Percentiles rank a stretch among this genome's conserved stretches.
phyloP scores from a whole-genome alignment of 35 echinoderm and acorn worm species.

The Apostichopus californicus region DNA sequence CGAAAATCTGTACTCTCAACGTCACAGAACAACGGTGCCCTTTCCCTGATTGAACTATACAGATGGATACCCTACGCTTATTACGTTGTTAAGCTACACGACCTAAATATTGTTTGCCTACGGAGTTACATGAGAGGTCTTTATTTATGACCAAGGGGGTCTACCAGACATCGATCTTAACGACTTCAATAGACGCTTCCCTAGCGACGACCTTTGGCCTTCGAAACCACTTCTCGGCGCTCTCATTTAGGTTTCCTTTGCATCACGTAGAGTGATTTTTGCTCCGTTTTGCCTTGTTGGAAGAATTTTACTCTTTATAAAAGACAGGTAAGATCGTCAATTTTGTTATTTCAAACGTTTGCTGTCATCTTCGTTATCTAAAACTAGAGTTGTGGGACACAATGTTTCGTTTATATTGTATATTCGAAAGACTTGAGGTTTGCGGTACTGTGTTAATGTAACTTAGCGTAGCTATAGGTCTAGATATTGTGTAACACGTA shows the following conservation, averaged over 20 bases:
- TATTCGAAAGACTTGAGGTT: too few species aligned
- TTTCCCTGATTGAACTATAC: too few species aligned
- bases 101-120: neutral
- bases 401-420: too few species aligned
- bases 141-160: neutral
- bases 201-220: slow-evolving; percentile 15
- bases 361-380: too few species aligned
- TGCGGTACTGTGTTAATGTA: too few species aligned
- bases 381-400: too few species aligned
- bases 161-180: neutral
- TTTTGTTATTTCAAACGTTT: neutral
- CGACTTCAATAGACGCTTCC: neutral
- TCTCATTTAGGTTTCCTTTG: neutral
- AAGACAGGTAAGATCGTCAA: neutral
- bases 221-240: slow-evolving; percentile 10
- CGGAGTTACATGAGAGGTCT: neutral
- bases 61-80: neutral
- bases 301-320: neutral
- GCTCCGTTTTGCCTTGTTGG: neutral
- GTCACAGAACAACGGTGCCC: too few species aligned
- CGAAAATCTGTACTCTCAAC: too few species aligned
- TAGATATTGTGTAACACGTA: too few species aligned
- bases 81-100: neutral
- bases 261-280: neutral
- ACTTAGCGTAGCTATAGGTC: too few species aligned